phyloP scores from a whole-genome alignment of 2,113 vertebrate genomes.

The Petaurus breviceps region DNA sequence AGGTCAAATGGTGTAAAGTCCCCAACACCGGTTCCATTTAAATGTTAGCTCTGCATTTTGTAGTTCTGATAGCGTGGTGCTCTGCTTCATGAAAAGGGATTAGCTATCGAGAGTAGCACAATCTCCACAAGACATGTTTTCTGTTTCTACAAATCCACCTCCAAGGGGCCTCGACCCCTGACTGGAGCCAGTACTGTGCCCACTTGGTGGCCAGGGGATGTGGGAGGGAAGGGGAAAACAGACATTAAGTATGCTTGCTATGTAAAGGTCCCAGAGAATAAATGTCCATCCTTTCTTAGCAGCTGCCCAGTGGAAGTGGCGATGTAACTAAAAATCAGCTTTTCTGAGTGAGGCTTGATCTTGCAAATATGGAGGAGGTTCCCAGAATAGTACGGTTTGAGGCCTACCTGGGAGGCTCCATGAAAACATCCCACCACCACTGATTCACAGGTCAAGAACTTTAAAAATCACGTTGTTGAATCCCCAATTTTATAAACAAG shows the following conservation, averaged over 20 bases:
- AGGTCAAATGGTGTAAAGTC: background rate
- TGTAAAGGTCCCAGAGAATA: background rate
- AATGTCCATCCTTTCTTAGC: background rate
- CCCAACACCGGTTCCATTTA: background rate
- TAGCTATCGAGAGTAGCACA: background rate
- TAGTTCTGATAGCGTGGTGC: background rate
- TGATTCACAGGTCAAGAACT: background rate
- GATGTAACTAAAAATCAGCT: background rate
- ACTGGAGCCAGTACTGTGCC: background rate
- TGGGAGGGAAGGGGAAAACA: background rate
- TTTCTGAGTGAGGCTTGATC: background rate
- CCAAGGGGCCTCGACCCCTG: background rate
- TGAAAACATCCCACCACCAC: background rate
- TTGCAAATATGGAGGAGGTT: background rate
- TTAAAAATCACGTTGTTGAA: background rate
- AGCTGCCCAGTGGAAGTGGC: background rate
- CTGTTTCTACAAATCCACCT: background rate
- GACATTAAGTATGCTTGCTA: background rate
- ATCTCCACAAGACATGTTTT: background rate
- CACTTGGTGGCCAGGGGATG: background rate
- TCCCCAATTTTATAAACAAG: background rate
- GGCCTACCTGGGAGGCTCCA: background rate
- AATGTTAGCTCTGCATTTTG: background rate
- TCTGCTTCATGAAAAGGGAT: background rate
- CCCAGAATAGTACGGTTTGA: background rate